phyloP scores from a whole-genome alignment of 2,113 vertebrate genomes.

The Parus major region DNA sequence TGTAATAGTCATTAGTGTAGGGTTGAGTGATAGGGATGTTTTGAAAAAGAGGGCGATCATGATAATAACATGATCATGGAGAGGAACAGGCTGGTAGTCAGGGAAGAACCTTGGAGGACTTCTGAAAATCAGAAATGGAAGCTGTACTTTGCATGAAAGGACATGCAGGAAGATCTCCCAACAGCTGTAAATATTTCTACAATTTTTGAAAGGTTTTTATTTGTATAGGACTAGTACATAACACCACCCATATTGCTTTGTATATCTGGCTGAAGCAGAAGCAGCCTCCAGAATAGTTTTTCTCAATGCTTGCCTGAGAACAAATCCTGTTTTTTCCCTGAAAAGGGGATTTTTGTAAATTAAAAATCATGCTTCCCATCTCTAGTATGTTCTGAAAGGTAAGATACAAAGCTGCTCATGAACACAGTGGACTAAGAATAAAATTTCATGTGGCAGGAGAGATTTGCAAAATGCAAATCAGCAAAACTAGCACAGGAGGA shows the following conservation, averaged over 20 bases:
- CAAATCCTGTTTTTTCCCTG: fast-evolving
- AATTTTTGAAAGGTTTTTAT: neutral
- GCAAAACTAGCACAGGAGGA: neutral
- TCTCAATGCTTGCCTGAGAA: neutral
- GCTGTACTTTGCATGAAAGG: neutral
- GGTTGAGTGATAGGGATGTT: neutral
- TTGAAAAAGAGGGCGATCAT: neutral
- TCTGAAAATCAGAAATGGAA: neutral
- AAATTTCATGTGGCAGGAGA: neutral
- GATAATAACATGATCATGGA: neutral
- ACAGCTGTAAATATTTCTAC: neutral
- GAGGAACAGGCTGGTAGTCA: neutral
- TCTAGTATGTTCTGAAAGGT: neutral
- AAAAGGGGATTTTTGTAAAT: neutral
- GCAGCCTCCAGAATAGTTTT: neutral
- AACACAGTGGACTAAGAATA: neutral
- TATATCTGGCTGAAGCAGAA: neutral
- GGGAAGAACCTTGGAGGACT: neutral
- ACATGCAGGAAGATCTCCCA: neutral
- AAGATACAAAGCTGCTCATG: neutral
- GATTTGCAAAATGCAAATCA: neutral
- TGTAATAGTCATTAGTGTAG: neutral
- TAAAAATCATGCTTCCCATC: neutral
- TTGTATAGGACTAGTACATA: neutral
- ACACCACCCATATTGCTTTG: neutral